phyloP scores from a whole-genome alignment of 1,140 invertebrate genomes.

The Berghia stephanieae region DNA sequence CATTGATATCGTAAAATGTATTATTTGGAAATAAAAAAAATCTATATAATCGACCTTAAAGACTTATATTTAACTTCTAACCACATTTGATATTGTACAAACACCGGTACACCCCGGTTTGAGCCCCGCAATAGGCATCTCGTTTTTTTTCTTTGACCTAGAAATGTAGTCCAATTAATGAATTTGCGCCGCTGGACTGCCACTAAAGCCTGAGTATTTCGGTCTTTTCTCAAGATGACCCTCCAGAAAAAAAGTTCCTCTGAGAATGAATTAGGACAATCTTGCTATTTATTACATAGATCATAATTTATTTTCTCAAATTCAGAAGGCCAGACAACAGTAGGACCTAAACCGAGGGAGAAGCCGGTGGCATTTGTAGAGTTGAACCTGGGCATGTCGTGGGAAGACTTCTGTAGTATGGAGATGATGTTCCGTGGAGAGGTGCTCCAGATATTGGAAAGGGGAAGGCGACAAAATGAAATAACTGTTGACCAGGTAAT shows the following conservation, averaged over 20 bases:
- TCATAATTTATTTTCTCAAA: too few species aligned
- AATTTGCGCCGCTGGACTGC: neutral
- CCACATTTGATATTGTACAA: too few species aligned
- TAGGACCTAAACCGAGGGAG: neutral
- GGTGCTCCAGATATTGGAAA: slow-evolving; percentile 45
- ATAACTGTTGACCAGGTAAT: slow-evolving; percentile 35
- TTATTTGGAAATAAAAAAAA: too few species aligned
- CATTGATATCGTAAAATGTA: too few species aligned
- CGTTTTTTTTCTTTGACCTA: too few species aligned
- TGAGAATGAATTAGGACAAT: neutral
- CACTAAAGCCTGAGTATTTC: neutral
- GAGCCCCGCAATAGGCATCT: too few species aligned
- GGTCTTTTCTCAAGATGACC: neutral
- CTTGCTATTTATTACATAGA: too few species aligned
- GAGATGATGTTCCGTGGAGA: slow-evolving; percentile 41
- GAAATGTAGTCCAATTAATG: too few species aligned
- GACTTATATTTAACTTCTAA: too few species aligned
- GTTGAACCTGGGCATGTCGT: slow-evolving; percentile 48
- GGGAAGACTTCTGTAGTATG: slow-evolving; percentile 51
- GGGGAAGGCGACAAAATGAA: slow-evolving; percentile 12
- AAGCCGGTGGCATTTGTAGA: slow-evolving; percentile 39
- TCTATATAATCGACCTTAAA: too few species aligned
- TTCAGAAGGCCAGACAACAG: neutral
- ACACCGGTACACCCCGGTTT: too few species aligned
- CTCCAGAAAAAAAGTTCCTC: neutral